A percentile compares a stretch with the other conserved stretches of the same genome.
Conservation (phyloP, 1,140 invertebrate species). For the Chymomyza costata region DNA sequence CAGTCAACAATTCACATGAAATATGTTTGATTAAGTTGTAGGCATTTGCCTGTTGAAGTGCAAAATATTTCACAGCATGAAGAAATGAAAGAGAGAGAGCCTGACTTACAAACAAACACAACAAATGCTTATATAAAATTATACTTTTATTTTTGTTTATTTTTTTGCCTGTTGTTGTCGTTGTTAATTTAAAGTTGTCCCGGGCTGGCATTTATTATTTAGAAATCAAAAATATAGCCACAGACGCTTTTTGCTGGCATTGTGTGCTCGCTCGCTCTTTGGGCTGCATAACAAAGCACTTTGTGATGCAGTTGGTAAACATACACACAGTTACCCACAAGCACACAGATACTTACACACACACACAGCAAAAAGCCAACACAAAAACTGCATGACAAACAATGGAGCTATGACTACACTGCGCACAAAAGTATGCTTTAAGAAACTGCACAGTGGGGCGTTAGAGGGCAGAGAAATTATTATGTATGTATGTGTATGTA, state of each 20-base stretch:
- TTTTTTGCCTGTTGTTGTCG: too few species aligned
- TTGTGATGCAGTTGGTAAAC: slow-evolving; percentile 54
- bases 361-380: slow-evolving; percentile 26
- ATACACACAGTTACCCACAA: slow-evolving; percentile 47
- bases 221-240: slow-evolving; percentile 40
- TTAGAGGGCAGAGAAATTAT: too few species aligned
- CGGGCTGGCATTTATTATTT: slow-evolving; percentile 58
- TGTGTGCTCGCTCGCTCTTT: slow-evolving; percentile 11
- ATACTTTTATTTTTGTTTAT: too few species aligned
- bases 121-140: too few species aligned
- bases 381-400: slow-evolving; percentile 27
- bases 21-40: slow-evolving; percentile 59
- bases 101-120: too few species aligned
- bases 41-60: slow-evolving; percentile 45
- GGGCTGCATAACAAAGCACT: slow-evolving; percentile 46
- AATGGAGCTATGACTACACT: slow-evolving; percentile 30
- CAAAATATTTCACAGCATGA: slow-evolving; percentile 29
- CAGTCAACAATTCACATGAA: neutral
- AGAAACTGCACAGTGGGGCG: too few species aligned
- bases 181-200: too few species aligned
- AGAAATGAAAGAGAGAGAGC: neutral
- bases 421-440: slow-evolving; percentile 60
- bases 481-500: neutral
- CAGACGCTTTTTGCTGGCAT: slow-evolving; percentile 24
- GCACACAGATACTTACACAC: too few species aligned